phyloP scores from a whole-genome alignment of 2,797 vertebrate genomes.

The Jordanella pulchra region DNA sequence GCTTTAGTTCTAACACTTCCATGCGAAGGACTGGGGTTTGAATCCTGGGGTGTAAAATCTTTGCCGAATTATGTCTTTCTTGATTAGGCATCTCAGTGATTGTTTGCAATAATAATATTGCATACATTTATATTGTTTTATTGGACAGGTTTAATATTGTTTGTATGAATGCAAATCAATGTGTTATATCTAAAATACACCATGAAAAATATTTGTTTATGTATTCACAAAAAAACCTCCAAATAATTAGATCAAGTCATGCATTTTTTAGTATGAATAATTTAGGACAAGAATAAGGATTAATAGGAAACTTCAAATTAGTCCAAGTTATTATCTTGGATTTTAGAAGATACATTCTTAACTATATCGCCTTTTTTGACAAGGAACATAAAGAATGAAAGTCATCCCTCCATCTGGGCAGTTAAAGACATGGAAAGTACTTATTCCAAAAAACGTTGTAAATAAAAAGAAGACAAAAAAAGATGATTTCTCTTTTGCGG shows the following conservation, averaged over 20 bases:
- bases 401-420: slow-evolving; percentile 44
- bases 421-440: slow-evolving; percentile 49
- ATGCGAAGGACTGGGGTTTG: too few relatives aligned
- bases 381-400: neutral
- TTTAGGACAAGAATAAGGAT: neutral
- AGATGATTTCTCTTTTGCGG: slow-evolving; percentile 53
- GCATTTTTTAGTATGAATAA: neutral
- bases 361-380: neutral
- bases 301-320: neutral
- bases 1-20: too few relatives aligned
- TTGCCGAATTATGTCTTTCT: too few relatives aligned
- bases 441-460: slow-evolving; percentile 33
- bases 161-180: neutral
- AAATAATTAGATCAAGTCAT: neutral
- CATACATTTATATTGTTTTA: neutral
- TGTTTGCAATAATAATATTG: neutral
- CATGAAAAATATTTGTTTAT: too few relatives aligned
- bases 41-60: too few relatives aligned
- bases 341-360: neutral
- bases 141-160: neutral
- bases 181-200: neutral
- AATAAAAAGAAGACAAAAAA: slow-evolving; percentile 53
- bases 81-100: too few relatives aligned
- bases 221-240: neutral
- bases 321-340: neutral